Evolutionary conservation across 2,113 vertebrate genomes (phyloP), one percentile per base, ranked within the genome.

Genomic region (Aix galericulata): DNA sequence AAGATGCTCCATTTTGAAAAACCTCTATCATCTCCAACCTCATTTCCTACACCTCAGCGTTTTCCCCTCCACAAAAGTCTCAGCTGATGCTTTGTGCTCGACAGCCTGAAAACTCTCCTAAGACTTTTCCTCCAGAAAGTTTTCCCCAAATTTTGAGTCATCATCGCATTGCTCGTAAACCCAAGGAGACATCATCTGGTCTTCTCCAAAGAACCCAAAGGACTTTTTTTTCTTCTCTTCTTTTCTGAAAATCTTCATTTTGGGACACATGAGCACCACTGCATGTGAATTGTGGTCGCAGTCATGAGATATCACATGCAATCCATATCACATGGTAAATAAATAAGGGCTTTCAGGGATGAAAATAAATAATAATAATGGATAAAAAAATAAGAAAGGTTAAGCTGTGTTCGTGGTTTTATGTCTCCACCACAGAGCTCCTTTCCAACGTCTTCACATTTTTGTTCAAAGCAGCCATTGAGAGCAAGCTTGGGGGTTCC

Each of bases 191-290:
- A 23, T 11, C 4, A 3, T 3, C 36, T 46, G 29, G 17, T 15
- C 59, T n/a, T 55, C 32, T 21, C 36, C 18, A 32, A 92, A 68
- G 3, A 74, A 6, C 15, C 3, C 3, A 8, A 29, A 76, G 23
- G 29, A 59, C 29, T 31, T 29, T 13, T 13, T 85, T 31, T 88
- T 23, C 66, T 66, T 42, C 46, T 5, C 14, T 11, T n/a, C n/a
- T n/a, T n/a, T n/a, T n/a, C n/a, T n/a, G n/a, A n/a, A n/a, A n/a
- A 74, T 2, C 36, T 17, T 17, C 44, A 53, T 58, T 38, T 18
- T 15, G 20, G 14, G 4, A 9, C 5, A n/a, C 2, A 3, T 0
- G 34, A 68, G 38, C 31, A 21, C 5, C 56, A 26, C 0, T 7
- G 5, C 34, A 36, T 0, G 8, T 16, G 12, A n/a, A 13, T 16